Base-by-base conservation (phyloP, 2,888 invertebrate species). In the Caenorhabditis auriculariae region DNA sequence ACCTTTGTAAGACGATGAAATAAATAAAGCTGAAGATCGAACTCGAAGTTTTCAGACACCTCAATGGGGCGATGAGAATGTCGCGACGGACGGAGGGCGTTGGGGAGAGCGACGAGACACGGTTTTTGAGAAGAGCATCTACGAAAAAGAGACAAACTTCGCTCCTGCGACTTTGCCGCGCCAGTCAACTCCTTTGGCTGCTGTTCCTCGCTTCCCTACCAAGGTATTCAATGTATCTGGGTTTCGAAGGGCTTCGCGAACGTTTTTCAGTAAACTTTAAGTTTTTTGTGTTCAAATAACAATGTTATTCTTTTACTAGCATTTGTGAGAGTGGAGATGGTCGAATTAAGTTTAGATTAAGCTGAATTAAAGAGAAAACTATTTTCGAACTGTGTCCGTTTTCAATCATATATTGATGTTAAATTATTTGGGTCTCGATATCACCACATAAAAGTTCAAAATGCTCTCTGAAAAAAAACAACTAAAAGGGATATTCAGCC, bases 101-200 rank as follows among this genome's bases (percentile, higher is more conserved):
- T 63, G 58, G 58, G 51, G 55, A 1, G 55, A 60, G 37, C 35
- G 56, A 2, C 21, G 64, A n/a, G 64, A 59, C 42, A 56, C 59
- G 9, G 46, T 56, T n/a, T 55, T 53, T 17, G 59, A 51, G 32
- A 46, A 53, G 24, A 54, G 53, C 1, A 7, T 37, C 9, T 15
- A 0, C 5, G 9, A 17, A 27, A 38, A 43, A 24, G 46, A 9
- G 28, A 32, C 19, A 39, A 23, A 3, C 38, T 66, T 49, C 21
- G 67, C 70, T 6, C 70, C 70, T 1, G 70, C 70, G 4, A 70
- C 70, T 9, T 45, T 70, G 3, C 70, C 70, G 0, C 24, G 70
- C 57, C 70, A 70, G 37, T 54, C 47, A 7, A 67, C 63, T 0
- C 67, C 67, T 0, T 32, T 67, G 7, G 23, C 50, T 26, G 62